Base-by-base conservation (phyloP, 2,113 vertebrate species). In the Leuciscus idus region DNA sequence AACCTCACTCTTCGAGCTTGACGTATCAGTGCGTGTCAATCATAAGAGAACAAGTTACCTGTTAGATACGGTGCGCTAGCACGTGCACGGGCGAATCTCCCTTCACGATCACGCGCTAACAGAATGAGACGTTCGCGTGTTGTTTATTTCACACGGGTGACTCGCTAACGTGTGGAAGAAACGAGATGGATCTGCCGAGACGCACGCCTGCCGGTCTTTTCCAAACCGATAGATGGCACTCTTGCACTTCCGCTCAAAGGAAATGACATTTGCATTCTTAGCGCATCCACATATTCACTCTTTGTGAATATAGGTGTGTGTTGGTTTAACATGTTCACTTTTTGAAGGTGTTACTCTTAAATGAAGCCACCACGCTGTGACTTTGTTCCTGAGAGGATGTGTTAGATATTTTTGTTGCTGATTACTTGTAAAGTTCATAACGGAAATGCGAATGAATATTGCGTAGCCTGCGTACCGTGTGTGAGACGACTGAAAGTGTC, bases 161-260 rank as follows among this genome's bases (percentile, higher is more conserved):
- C 28, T 43, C 19, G n/a, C 8, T 33, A 13, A 21, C 23, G 21
- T 17, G 33, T 61, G 3, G n/a, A 39, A 79, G 55, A 78, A 8
- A 13, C 59, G 19, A 79, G 2, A 57, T 17, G 15, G 19, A 11
- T 19, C 2, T 19, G 36, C 33, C 10, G 66, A 70, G 66, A 76
- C 13, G 2, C 64, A 77, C 61, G 9, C 4, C 66, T 92, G 92
- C 70, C 86, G 62, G 92, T 91, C 89, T 76, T 11, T 83, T 86
- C 2, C 50, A 59, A 21, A 90, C 90, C 94, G 94, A 91, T 91
- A 98, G 98, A 95, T 97, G 98, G 97, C 97, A 98, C 94, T 96
- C 96, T 96, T 95, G 95, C 93, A 94, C 96, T 98, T 95, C 86
- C 83, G 83, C 46, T 87, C 66, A 87, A 17, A 77, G 84, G 43